Conservation (phyloP, 2,888 invertebrate species). For the Agrochola macilenta region DNA sequence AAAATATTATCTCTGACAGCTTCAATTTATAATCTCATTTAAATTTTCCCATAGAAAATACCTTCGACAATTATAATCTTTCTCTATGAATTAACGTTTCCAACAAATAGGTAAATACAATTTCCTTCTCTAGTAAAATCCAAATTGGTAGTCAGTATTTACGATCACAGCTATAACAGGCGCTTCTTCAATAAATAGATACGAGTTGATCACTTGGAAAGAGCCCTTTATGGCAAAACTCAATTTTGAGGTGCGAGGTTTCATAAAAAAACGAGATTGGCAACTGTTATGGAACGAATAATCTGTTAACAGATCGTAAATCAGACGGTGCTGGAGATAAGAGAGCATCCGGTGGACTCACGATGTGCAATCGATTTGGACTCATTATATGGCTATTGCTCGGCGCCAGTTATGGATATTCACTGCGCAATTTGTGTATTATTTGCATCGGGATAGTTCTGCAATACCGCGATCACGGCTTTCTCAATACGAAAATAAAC, state of each 20-base stretch:
- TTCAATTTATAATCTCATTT: slow-evolving; percentile 29
- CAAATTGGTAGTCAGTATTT: slow-evolving; percentile 50
- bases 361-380: slow-evolving; percentile 81
- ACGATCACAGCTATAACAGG: slow-evolving; percentile 39
- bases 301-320: slow-evolving; percentile 81
- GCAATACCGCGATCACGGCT: slow-evolving; percentile 81
- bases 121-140: slow-evolving; percentile 22
- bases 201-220: slow-evolving; percentile 54
- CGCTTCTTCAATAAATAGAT: slow-evolving; percentile 64
- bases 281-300: slow-evolving; percentile 61
- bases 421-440: slow-evolving; percentile 85
- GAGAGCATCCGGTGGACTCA: slow-evolving; percentile 67
- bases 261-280: slow-evolving; percentile 58
- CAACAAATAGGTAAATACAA: slow-evolving; percentile 14
- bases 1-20: slow-evolving; percentile 23
- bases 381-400: slow-evolving; percentile 83
- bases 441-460: slow-evolving; percentile 83
- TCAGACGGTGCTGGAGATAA: slow-evolving; percentile 67
- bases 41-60: slow-evolving; percentile 17
- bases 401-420: slow-evolving; percentile 83
- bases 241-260: slow-evolving; percentile 63
- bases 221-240: slow-evolving; percentile 65
- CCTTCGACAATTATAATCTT: slow-evolving; percentile 17
- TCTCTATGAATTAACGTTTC: slow-evolving; percentile 12
- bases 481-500: slow-evolving; percentile 82